Evolutionary conservation across 2,888 invertebrate species (phyloP), one percentile per base, ranked within the genome.

Genomic region (Gymnosoma rotundatum): DNA sequence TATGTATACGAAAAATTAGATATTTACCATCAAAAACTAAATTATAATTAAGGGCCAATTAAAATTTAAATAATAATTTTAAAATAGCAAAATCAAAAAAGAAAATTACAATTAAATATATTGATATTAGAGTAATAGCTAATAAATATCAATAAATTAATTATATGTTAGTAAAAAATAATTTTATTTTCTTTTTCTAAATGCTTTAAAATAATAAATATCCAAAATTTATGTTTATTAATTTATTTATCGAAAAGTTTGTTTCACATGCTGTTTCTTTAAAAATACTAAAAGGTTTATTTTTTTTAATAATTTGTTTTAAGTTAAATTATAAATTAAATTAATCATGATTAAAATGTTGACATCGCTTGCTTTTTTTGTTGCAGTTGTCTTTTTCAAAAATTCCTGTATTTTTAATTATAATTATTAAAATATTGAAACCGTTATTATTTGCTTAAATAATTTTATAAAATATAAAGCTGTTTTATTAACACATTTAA

Each of bases 311-410:
- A n/a, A 9, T 63, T 63, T 58, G 7, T 48, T 66, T 48, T 60
- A 1, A 20, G 38, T 25, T 38, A 60, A 75, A 58, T 16, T n/a
- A 58, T 36, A 81, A 69, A 63, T 14, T 25, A 9, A 42, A 52
- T 50, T 48, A 64, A 50, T 64, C 61, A 85, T 89, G 88, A 89
- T 87, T 89, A 90, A 92, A 92, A 91, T 92, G 92, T 92, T 92
- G 92, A 92, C 92, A 92, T 92, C 92, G 92, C 92, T 92, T 92
- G 87, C 90, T 60, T 52, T 60, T 52, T 82, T 56, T 60, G 42
- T 69, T 66, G 75, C 83, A 72, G 60, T 76, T 76, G 58, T 56
- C 63, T 86, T 83, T 42, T 79, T 78, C 81, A 84, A 81, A 83
- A 84, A 88, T 88, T 86, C 82, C 73, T 81, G 87, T 88, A 84